Base-by-base conservation (phyloP, 2,113 vertebrate genomes). In the Podarcis muralis region DNA sequence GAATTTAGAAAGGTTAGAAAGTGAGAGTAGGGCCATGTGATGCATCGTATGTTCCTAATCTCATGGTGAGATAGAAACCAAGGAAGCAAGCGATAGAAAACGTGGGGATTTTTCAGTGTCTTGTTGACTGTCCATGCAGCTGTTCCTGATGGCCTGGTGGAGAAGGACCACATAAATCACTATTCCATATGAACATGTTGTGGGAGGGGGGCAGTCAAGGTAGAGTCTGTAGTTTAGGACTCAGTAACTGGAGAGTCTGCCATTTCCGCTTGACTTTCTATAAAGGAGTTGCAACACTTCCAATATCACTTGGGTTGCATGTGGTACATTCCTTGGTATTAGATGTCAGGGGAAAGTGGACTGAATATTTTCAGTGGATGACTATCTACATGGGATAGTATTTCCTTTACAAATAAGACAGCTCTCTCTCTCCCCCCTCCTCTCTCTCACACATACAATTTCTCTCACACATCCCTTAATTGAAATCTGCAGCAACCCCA, bases 391-490 rank as follows among this genome's bases (percentile, higher is more conserved):
- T 12, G 32, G 77, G 12, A 37, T 94, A 91, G 57, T 16, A 76
- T 89, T 90, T 92, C 90, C 79, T 91, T 65, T 71, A 78, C 53
- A 7, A 1, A 3, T 72, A 84, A 92, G 90, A 87, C 88, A 89
- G 87, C 90, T 92, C 88, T 92, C 90, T 53, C 48, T 53, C 90
- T 48, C 43, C 43, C 43, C 43, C 43, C 43, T 9, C 43, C 90
- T 92, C 87, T 92, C 90, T 53, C 48, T 2, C 90, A 68, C 93
- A 62, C 18, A 94, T 6, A 87, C 37, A 57, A 92, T 91, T 95
- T 89, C 86, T 86, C 48, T 53, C 48, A 53, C 48, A 53, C 48
- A 53, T 53, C 48, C 48, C 48, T 53, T 53, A 53, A 53, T 53
- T 53, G 9, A 53, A 53, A 53, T 53, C 48, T 53, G 48, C 48